Percentiles rank a stretch among this genome's conserved stretches.
Evolutionary conservation across 2,888 invertebrate genomes (phyloP).

Genomic region (Allacma fusca): DNA sequence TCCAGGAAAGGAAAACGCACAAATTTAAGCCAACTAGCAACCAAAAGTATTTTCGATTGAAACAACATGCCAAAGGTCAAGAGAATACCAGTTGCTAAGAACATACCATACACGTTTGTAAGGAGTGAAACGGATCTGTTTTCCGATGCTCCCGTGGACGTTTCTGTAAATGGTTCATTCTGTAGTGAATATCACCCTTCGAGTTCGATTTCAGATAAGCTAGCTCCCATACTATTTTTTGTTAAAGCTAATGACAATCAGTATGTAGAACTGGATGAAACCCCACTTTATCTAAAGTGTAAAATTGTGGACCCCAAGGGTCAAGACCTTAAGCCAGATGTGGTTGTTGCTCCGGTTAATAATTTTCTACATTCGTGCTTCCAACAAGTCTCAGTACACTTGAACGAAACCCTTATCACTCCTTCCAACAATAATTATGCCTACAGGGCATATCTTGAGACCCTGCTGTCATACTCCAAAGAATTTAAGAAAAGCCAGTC

Average conservation of each 20-base stretch:
- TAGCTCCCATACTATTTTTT: slow-evolving; percentile 38
- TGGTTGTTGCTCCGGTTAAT: slow-evolving; percentile 39
- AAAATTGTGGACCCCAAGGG: slow-evolving; percentile 24
- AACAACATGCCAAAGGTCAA: neutral
- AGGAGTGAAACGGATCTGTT: neutral
- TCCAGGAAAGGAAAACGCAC: no score
- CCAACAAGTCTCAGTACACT: slow-evolving; percentile 13
- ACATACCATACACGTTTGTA: neutral
- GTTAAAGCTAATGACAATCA: slow-evolving; percentile 44
- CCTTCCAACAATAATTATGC: slow-evolving; percentile 1
- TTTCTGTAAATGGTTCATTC: neutral
- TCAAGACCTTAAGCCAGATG: slow-evolving; percentile 14
- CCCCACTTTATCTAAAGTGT: slow-evolving; percentile 33
- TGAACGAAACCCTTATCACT: slow-evolving; percentile 33
- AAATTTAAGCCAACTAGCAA: no score
- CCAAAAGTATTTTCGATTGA: slow-evolving; percentile 6
- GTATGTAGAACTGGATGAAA: slow-evolving; percentile 39
- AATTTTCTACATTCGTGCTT: slow-evolving; percentile 41
- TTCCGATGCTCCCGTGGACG: neutral
- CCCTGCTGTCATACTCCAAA: slow-evolving; percentile 21
- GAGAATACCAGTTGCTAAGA: neutral
- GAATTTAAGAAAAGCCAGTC: slow-evolving; percentile 35
- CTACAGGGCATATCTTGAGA: slow-evolving; percentile 31
- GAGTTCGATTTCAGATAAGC: neutral
- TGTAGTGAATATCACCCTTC: slow-evolving; percentile 4